Evolutionary conservation across 2,797 vertebrate species (phyloP).

Genomic region (Falco novaeseelandiae): DNA sequence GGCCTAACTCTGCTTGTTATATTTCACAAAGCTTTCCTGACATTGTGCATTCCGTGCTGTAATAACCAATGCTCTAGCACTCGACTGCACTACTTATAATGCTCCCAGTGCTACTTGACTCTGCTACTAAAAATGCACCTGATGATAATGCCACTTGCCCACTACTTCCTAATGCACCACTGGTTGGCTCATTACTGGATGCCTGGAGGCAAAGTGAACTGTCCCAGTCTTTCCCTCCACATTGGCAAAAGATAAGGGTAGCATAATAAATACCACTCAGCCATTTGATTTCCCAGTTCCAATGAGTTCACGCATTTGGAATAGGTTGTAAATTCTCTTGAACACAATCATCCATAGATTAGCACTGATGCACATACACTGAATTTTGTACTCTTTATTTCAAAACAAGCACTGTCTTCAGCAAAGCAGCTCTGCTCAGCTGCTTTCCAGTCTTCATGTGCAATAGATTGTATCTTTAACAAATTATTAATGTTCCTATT

Average conservation of each 20-base stretch:
- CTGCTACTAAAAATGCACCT: constrained; percentile 66
- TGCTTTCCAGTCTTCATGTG: constrained; percentile 48
- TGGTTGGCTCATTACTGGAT: constrained; percentile 69
- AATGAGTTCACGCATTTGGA: constrained; percentile 27
- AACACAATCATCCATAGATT: constrained; percentile 26
- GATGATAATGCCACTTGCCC: constrained; percentile 62
- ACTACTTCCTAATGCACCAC: constrained; percentile 62
- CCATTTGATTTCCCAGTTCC: constrained; percentile 43
- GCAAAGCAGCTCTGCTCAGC: constrained; percentile 29
- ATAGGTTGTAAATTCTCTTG: constrained; percentile 45
- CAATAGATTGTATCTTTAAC: constrained; percentile 68
- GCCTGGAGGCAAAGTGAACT: constrained; percentile 67
- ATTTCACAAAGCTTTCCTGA: constrained; percentile 45
- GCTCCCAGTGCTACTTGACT: constrained; percentile 68
- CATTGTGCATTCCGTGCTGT: constrained; percentile 57
- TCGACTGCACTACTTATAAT: constrained; percentile 65
- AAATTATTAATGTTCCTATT: constrained; percentile 72
- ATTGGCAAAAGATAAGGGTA: constrained; percentile 47
- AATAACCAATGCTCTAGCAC: constrained; percentile 49
- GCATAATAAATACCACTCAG: constrained; percentile 53
- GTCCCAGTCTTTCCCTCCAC: constrained; percentile 47
- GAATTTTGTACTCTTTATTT: constrained; percentile 52
- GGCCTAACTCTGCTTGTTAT: constrained; percentile 59
- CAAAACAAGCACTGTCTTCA: constrained; percentile 26
- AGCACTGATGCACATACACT: constrained; percentile 28